Evolutionary conservation across 2,888 invertebrate species (phyloP), one percentile per base, ranked within the genome.

Genomic region (Agriopis marginaria): DNA sequence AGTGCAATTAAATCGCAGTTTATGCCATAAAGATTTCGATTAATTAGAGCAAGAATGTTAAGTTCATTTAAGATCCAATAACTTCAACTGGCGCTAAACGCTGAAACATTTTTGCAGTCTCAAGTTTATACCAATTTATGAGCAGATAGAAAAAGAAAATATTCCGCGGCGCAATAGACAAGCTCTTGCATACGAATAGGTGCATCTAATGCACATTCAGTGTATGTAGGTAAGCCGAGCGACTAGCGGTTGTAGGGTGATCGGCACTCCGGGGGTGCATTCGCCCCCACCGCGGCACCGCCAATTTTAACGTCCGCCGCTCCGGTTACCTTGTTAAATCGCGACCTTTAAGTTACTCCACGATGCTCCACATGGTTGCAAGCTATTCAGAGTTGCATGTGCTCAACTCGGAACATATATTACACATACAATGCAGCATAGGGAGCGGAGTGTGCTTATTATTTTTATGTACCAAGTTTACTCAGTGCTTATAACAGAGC

Each of bases 191-290:
- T 44, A 53, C n/a, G 59, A 63, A 58, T 71, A 54, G 59, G 60
- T 72, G 71, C 71, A 72, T 66, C 66, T 68, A 68, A 72, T 72
- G 71, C 71, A 72, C 71, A 68, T 72, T 72, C 71, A 69, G 72
- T 73, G 75, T 75, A 70, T 63, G 71, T 67, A 73, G 64, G 71
- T 70, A 69, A 75, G 77, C 78, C 75, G 75, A 77, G 76, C 74
- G 74, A 73, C 78, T 76, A 77, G 81, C 84, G 82, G 73, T 71
- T 68, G 85, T 86, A 84, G 75, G 81, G 77, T 77, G 77, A 86
- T 86, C 80, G 32, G 81, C 82, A 78, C 86, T 82, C 5, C 83
- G 74, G 77, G 85, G 85, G 85, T 79, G 81, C 80, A 75, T 81
- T 83, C 76, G 69, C 77, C 76, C 69, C 68, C 71, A 12, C 45